Conservation (phyloP, 1,140 invertebrate genomes). For the Conopomorpha cramerella region DNA sequence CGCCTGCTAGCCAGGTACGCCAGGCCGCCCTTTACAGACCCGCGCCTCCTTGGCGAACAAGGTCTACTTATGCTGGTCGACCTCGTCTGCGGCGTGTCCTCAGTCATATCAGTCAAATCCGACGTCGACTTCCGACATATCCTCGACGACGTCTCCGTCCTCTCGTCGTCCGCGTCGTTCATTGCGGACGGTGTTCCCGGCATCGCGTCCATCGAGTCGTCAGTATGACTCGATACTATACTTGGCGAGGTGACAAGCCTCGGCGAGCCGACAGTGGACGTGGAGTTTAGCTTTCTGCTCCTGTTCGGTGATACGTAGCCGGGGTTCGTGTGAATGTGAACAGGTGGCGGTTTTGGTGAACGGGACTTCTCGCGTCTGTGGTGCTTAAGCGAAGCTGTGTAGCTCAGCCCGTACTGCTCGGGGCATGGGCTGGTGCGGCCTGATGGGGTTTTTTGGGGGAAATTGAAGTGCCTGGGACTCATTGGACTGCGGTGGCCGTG, state of each 20-base stretch:
- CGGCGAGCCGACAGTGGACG: conserved; percentile 46
- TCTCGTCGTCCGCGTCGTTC: conserved; percentile 40
- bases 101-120: conserved; percentile 70
- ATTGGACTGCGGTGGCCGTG: conserved; percentile 48
- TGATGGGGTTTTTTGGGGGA: conserved; percentile 37
- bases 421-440: conserved; percentile 36
- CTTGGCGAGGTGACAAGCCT: conserved; percentile 47
- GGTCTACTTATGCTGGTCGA: conserved; percentile 66
- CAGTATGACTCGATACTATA: conserved; percentile 51
- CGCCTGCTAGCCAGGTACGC: conserved; percentile 77
- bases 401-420: conserved; percentile 17
- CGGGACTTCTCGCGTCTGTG: conserved; percentile 38
- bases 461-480: conserved; percentile 53
- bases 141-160: conserved; percentile 34
- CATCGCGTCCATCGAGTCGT: conserved; percentile 43
- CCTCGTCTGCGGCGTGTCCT: conserved; percentile 64
- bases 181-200: conserved; percentile 33
- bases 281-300: conserved; percentile 44
- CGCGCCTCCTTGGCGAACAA: conserved; percentile 62
- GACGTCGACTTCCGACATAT: conserved; percentile 72
- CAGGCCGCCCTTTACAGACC: conserved; percentile 68
- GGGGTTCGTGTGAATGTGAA: conserved; percentile 56
- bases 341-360: conserved; percentile 48
- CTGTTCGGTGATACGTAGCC: conserved; percentile 56
- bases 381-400: conserved; percentile 42